Evolutionary conservation across 2,888 invertebrate genomes (phyloP).

Genomic region (Caenorhabditis panamensis): DNA sequence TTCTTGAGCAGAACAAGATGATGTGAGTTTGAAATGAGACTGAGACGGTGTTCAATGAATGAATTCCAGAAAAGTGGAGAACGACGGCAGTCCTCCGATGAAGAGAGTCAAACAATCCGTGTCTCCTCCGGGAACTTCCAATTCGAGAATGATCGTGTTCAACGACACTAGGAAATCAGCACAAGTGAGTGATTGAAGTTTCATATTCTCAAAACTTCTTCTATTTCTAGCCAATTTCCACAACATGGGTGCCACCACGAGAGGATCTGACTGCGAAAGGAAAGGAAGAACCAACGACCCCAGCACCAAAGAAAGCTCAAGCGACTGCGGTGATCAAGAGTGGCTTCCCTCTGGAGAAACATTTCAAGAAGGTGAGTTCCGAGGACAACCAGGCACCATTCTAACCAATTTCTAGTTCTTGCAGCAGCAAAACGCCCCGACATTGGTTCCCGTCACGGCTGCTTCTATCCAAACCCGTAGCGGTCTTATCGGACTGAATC

Average conservation of each 20-base stretch:
- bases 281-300: conserved; percentile 23
- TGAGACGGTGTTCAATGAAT: too few relatives aligned
- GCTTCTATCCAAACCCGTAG: background rate
- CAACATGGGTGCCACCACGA: conserved; percentile 63
- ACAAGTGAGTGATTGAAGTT: conserved; percentile 15
- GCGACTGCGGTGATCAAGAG: conserved; percentile 52
- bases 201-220: background rate
- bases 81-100: conserved; percentile 18
- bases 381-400: background rate
- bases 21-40: background rate
- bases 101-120: conserved; percentile 18
- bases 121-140: conserved; percentile 24
- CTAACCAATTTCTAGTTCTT: conserved; percentile 18
- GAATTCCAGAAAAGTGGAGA: conserved; percentile 17
- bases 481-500: conserved; percentile 9
- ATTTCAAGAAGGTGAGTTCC: conserved; percentile 36
- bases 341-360: conserved; percentile 42
- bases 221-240: conserved; percentile 50
- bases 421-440: background rate
- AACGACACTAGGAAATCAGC: conserved; percentile 29
- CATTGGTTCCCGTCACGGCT: background rate
- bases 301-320: conserved; percentile 32
- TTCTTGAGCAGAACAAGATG: conserved; percentile 11
- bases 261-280: conserved; percentile 42
- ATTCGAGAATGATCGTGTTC: conserved; percentile 33